Percentiles rank a stretch among this genome's conserved stretches.
Conservation (phyloP, 2,888 invertebrate species). For the Oithona nana region DNA sequence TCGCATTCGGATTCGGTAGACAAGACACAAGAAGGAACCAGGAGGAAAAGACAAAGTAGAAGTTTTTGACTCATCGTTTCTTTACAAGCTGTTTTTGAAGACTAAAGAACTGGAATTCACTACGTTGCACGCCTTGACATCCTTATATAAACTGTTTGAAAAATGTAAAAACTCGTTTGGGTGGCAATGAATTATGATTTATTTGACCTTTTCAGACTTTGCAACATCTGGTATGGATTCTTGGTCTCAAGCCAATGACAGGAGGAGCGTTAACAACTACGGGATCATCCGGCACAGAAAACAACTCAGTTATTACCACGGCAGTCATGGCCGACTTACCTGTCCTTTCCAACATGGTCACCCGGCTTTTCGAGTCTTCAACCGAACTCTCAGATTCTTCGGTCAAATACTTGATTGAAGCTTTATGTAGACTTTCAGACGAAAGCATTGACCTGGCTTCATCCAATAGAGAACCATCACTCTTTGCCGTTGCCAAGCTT, state of each 20-base stretch:
- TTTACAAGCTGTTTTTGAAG: too few species aligned
- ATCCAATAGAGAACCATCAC: slow-evolving; percentile 81
- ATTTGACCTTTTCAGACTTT: slow-evolving; percentile 18
- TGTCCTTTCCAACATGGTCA: slow-evolving; percentile 67
- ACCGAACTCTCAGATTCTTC: slow-evolving; percentile 83
- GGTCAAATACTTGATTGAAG: slow-evolving; percentile 84
- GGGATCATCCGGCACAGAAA: slow-evolving; percentile 48
- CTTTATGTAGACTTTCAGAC: slow-evolving; percentile 79
- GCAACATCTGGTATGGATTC: slow-evolving; percentile 63
- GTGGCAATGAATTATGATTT: neutral
- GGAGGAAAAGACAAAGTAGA: too few species aligned
- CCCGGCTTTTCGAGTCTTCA: slow-evolving; percentile 80
- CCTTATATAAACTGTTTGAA: too few species aligned
- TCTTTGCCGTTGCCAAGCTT: slow-evolving; percentile 93
- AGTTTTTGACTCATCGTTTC: too few species aligned
- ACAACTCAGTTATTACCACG: slow-evolving; percentile 74
- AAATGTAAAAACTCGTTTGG: too few species aligned
- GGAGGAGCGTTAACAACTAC: slow-evolving; percentile 26
- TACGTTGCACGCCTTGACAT: too few species aligned
- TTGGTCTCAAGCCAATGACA: slow-evolving; percentile 82
- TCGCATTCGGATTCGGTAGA: too few species aligned
- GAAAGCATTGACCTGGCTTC: slow-evolving; percentile 95
- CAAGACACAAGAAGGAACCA: too few species aligned
- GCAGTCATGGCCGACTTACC: slow-evolving; percentile 92
- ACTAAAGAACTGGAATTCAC: too few species aligned